Conservation (phyloP, 2,888 invertebrate species). For the Dorcus parallelipipedus region DNA sequence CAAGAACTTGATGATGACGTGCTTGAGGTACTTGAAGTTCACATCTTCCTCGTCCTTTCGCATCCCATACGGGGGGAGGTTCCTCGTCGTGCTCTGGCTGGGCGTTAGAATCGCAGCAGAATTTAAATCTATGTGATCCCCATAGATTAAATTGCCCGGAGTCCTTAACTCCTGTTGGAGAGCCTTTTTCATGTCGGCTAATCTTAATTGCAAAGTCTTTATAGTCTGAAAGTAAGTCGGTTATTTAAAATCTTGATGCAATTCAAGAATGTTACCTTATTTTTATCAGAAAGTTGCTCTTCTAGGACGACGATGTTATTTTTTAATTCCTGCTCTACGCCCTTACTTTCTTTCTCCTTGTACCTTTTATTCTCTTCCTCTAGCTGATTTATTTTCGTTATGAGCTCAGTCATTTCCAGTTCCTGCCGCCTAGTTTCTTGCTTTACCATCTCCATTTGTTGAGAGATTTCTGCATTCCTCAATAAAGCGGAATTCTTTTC, state of each 20-base stretch:
- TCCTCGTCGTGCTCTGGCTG: constrained; percentile 52
- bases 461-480: constrained; percentile 79
- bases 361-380: constrained; percentile 50
- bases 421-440: constrained; percentile 71
- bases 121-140: constrained; percentile 50
- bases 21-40: constrained; percentile 84
- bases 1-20: constrained; percentile 89
- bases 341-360: constrained; percentile 44
- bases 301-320: constrained; percentile 55
- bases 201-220: constrained; percentile 81
- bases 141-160: constrained; percentile 51
- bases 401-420: constrained; percentile 59
- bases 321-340: constrained; percentile 52
- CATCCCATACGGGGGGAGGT: constrained; percentile 10
- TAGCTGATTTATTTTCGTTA: constrained; percentile 54
- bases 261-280: constrained; percentile 51
- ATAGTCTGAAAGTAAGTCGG: constrained; percentile 62
- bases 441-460: constrained; percentile 72
- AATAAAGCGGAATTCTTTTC: constrained; percentile 74
- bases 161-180: constrained; percentile 78
- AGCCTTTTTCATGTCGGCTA: constrained; percentile 88
- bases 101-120: constrained; percentile 64
- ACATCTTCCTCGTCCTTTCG: constrained; percentile 60
- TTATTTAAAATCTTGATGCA: not conserved
- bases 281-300: constrained; percentile 62